Conservation (phyloP, 2,797 vertebrate genomes). For the Ambastaia sidthimunki region DNA sequence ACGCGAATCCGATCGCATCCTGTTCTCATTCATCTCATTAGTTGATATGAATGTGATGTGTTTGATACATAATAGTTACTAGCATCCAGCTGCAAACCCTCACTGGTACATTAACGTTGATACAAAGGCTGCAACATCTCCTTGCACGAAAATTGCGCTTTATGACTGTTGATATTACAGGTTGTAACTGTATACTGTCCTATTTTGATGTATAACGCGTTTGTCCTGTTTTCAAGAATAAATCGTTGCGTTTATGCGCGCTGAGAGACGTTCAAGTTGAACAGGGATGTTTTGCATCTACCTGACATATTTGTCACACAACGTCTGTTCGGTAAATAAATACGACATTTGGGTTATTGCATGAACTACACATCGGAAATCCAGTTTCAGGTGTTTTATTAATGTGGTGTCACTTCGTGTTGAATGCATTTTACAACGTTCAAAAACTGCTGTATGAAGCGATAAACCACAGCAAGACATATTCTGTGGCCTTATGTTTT, state of each 20-base stretch:
- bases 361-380: neutral
- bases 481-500: slow-evolving; percentile 37
- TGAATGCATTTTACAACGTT: neutral
- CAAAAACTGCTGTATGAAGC: slow-evolving; percentile 6
- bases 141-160: neutral
- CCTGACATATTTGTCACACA: slow-evolving; percentile 2
- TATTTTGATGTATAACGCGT: neutral
- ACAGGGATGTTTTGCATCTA: neutral
- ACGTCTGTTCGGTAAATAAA: slow-evolving; percentile 2
- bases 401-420: slow-evolving; percentile 1
- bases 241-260: slow-evolving; percentile 15
- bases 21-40: slow-evolving; percentile 39
- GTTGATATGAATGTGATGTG: slow-evolving; percentile 37
- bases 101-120: slow-evolving; percentile 20
- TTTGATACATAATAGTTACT: slow-evolving; percentile 46
- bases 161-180: neutral
- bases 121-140: slow-evolving; percentile 43
- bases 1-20: slow-evolving; percentile 24
- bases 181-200: slow-evolving; percentile 8
- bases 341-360: slow-evolving; percentile 15
- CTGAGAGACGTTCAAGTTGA: slow-evolving; percentile 11
- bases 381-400: neutral
- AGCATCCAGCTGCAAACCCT: slow-evolving; percentile 60
- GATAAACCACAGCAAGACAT: neutral
- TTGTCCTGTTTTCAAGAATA: neutral